Percentiles rank a stretch among this genome's conserved stretches.
Conservation (phyloP, 2,888 invertebrate species). For the Metalampra italica region DNA sequence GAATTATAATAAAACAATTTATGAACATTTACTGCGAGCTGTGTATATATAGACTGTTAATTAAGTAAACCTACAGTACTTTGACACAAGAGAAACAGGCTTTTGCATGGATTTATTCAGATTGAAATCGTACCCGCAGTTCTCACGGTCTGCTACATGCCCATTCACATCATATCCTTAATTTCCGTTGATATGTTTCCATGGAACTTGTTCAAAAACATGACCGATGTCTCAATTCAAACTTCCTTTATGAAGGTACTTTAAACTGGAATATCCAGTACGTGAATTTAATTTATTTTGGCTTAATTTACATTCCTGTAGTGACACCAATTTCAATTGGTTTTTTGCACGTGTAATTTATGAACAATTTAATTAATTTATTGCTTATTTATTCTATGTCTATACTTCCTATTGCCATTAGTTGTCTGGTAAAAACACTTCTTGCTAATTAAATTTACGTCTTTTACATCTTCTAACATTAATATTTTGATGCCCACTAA, state of each 20-base stretch:
- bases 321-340: not conserved
- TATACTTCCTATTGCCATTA: not conserved
- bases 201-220: not conserved
- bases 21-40: too few relatives aligned
- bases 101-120: constrained; percentile 26
- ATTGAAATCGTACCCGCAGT: constrained; percentile 16
- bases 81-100: constrained; percentile 19
- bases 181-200: not conserved
- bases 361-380: not conserved
- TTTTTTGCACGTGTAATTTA: not conserved
- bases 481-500: too few relatives aligned
- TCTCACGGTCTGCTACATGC: constrained; percentile 6
- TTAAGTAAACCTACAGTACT: too few relatives aligned
- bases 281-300: not conserved
- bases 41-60: not conserved
- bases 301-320: not conserved
- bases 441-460: too few relatives aligned
- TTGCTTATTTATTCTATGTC: not conserved
- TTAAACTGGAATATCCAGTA: constrained; percentile 1
- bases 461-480: too few relatives aligned
- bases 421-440: not conserved
- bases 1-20: too few relatives aligned
- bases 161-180: not conserved
- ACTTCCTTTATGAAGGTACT: not conserved
- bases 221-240: not conserved